Evolutionary conservation across 2,113 vertebrate genomes (phyloP).

Genomic region (Morone saxatilis): DNA sequence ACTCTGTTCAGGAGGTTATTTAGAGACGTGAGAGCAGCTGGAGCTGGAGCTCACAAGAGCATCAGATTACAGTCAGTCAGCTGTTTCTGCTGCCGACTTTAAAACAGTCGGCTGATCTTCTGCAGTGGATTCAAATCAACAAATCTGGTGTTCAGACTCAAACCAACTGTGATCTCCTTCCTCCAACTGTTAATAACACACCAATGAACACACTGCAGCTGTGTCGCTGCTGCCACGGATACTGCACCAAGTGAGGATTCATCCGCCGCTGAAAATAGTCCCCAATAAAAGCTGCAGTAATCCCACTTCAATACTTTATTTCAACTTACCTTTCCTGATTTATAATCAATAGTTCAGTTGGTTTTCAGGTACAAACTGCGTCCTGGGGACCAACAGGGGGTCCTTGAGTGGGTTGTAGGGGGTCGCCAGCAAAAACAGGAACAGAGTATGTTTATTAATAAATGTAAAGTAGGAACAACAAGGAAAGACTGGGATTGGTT

Average conservation of each 20-base stretch:
- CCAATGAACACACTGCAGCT: background rate
- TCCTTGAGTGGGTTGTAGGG: too few species aligned
- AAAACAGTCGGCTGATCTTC: background rate
- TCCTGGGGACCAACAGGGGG: too few species aligned
- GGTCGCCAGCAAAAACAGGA: too few species aligned
- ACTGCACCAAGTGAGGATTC: background rate
- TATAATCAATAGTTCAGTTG: too few species aligned
- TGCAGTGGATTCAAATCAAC: too few species aligned
- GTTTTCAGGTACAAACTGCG: too few species aligned
- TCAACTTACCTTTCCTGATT: too few species aligned
- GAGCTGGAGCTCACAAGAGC: background rate
- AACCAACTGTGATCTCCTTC: background rate
- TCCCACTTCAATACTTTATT: too few species aligned
- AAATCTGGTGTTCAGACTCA: slow-evolving; percentile 9
- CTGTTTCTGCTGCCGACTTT: background rate
- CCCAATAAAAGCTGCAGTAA: background rate
- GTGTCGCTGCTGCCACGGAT: background rate
- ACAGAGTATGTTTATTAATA: too few species aligned
- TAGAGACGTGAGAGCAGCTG: slow-evolving; percentile 18
- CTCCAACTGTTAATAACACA: background rate
- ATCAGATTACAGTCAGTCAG: background rate
- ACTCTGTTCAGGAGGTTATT: slow-evolving; percentile 23
- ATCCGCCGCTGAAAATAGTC: background rate
- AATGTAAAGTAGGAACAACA: too few species aligned
- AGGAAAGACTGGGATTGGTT: too few species aligned